Percentiles rank a stretch among this genome's conserved stretches.
phyloP scores from a whole-genome alignment of 2,888 invertebrate genomes.

The Lepas anatifera region DNA sequence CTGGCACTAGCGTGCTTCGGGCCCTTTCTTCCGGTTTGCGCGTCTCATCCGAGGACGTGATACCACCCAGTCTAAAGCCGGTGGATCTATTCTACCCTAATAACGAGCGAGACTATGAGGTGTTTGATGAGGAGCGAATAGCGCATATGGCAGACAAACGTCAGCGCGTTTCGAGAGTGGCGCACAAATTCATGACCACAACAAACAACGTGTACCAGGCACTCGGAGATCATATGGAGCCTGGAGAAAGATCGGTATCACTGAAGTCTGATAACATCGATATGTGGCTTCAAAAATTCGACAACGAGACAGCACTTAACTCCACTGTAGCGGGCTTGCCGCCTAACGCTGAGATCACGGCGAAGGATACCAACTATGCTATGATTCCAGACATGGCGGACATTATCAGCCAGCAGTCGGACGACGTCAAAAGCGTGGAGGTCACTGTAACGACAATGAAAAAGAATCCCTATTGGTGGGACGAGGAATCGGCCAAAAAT shows the following conservation, averaged over 20 bases:
- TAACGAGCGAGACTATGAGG: not conserved
- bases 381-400: not conserved
- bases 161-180: not conserved
- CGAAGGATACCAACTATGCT: not conserved
- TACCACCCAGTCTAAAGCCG: not conserved
- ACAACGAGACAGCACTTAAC: not conserved
- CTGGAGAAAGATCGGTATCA: not conserved
- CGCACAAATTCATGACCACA: not conserved
- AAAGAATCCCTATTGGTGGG: conserved; percentile 5
- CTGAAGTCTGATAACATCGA: not conserved
- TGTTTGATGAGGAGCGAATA: not conserved
- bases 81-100: conserved; percentile 4
- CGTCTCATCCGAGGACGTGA: not conserved
- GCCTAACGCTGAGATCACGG: too few relatives aligned
- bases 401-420: not conserved
- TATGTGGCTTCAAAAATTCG: not conserved
- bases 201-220: not conserved
- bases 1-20: not conserved
- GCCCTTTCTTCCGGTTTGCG: not conserved
- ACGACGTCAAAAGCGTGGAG: not conserved
- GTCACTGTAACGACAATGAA: not conserved
- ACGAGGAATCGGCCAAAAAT: not conserved
- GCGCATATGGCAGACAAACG: not conserved
- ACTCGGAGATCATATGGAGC: not conserved
- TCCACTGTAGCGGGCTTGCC: not conserved